Base-by-base conservation (phyloP, 2,888 invertebrate species). In the Platycnemis pennipes region DNA sequence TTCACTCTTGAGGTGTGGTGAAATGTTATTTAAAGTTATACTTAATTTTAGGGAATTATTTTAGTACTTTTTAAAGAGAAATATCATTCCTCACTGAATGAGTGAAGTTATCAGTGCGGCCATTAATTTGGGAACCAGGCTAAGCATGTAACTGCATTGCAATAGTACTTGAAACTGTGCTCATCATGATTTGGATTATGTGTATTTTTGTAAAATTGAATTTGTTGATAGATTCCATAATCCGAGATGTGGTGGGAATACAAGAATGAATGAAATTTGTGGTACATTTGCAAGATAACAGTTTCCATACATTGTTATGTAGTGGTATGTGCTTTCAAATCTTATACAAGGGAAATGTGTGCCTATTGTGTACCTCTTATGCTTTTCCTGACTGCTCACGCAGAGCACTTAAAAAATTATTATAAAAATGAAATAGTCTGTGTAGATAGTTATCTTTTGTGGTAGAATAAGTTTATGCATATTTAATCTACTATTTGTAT, bases 161-260 rank as follows among this genome's bases (percentile, higher is more conserved):
- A 91, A 63, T 91, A 91, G 91, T 91, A 91, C 91, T 91, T 91
- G 91, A 91, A 91, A 91, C 91, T 91, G 91, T 91, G 63, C 91
- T 91, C 91, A 91, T 91, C 91, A 91, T 91, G 63, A 91, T 91
- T 91, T 91, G 91, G 91, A 91, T 91, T 91, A 91, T 91, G 91
- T 91, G 91, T 91, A 91, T 91, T 91, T 91, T 91, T 91, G 91
- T 91, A 91, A 91, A 63, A 91, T 91, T 91, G 91, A 69, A 91
- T 91, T 91, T 91, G 91, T 91, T 91, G 91, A 91, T 91, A 91
- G 91, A 91, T 91, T 91, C 91, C 91, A 91, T 91, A 91, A 91
- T 91, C 91, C 91, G 91, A 63, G 91, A 91, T 91, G 91, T 91
- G 91, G 91, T 91, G 91, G 91, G 91, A 63, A 91, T 91, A 45